These are phyloP conservation scores for Acanthococcus lagerstroemiae DNA, from an alignment of 2,888 invertebrate species.

Conservation along the genomic window DNA sequence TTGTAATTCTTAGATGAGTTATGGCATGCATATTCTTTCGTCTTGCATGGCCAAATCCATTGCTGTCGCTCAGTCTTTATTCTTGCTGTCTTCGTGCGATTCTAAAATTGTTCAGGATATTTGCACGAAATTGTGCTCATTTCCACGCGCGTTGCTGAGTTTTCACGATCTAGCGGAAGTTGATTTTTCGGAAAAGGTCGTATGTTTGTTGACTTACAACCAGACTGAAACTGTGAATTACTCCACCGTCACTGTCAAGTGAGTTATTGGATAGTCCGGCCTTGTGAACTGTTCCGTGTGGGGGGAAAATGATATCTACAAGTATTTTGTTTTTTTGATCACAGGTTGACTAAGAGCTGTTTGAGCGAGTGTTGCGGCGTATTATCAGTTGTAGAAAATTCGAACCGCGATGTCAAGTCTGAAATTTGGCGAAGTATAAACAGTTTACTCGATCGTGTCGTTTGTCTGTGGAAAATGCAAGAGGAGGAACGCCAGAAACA, in stretches of 20 bases:
- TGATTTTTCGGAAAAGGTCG: constrained; percentile 1
- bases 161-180: background rate
- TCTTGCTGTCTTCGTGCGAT: background rate
- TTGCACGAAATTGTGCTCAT: constrained; percentile 12
- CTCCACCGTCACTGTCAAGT: no score
- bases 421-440: constrained; percentile 19
- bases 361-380: constrained; percentile 59
- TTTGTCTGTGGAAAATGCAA: constrained; percentile 65
- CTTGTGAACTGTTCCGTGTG: no score
- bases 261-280: no score
- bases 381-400: constrained; percentile 42
- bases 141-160: background rate
- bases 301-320: background rate
- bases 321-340: constrained; percentile 32
- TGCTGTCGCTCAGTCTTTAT: background rate
- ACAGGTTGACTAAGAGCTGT: constrained; percentile 57
- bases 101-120: background rate
- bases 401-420: constrained; percentile 44
- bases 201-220: background rate
- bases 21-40: constrained; percentile 35
- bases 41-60: constrained; percentile 4
- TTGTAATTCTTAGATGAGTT: constrained; percentile 34
- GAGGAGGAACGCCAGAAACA: constrained; percentile 56
- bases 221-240: no score
- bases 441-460: constrained; percentile 44